These are phyloP conservation scores for Agriotes lineatus DNA, from an alignment of 2,888 invertebrate species.

Conservation along the genomic window DNA sequence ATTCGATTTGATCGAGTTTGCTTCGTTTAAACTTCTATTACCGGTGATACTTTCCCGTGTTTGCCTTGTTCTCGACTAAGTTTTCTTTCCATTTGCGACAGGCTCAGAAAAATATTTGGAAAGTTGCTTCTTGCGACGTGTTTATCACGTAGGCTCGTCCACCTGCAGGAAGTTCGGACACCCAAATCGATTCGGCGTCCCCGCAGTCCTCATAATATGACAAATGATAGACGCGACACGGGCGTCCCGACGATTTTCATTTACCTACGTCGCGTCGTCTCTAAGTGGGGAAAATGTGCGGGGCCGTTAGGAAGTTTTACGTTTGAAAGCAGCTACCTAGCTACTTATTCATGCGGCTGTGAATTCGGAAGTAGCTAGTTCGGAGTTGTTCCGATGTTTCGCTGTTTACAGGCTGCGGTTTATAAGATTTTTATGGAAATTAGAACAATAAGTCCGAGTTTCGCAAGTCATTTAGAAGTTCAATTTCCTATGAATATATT, in stretches of 20 bases:
- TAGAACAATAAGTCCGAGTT: too few relatives aligned
- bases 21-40: constrained; percentile 3
- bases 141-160: constrained; percentile 5
- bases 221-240: constrained; percentile 1
- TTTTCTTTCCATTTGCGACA: constrained; percentile 15
- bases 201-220: constrained; percentile 4
- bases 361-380: too few relatives aligned
- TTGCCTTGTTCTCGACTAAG: constrained; percentile 6
- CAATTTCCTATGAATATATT: too few relatives aligned
- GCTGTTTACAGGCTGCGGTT: too few relatives aligned
- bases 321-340: too few relatives aligned
- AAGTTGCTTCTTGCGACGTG: constrained; percentile 5
- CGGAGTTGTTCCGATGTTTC: too few relatives aligned
- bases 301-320: too few relatives aligned
- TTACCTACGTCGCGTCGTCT: background rate
- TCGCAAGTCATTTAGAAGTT: too few relatives aligned
- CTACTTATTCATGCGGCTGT: too few relatives aligned
- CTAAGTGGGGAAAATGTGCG: background rate
- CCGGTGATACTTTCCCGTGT: background rate
- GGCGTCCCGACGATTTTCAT: background rate
- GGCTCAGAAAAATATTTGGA: background rate
- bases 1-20: background rate
- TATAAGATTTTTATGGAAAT: too few relatives aligned
- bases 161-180: constrained; percentile 7
- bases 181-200: background rate